phyloP scores from a whole-genome alignment of 2,888 invertebrate genomes.

The Mylabris sibirica region DNA sequence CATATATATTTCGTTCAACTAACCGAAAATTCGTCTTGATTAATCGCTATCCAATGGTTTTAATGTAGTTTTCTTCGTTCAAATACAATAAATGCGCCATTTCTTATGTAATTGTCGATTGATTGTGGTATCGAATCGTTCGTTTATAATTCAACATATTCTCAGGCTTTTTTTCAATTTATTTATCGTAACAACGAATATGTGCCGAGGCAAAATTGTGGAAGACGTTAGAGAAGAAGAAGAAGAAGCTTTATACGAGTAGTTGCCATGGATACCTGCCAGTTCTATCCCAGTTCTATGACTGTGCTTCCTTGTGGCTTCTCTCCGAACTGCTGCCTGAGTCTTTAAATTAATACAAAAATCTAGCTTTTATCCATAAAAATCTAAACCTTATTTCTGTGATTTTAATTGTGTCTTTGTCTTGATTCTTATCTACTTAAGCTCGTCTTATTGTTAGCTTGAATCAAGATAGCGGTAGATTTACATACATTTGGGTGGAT shows the following conservation, averaged over 20 bases:
- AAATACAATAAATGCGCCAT: constrained; percentile 27
- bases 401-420: no score
- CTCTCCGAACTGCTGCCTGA: constrained; percentile 23
- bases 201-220: constrained; percentile 37
- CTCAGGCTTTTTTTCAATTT: constrained; percentile 39
- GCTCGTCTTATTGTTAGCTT: no score
- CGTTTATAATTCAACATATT: constrained; percentile 36
- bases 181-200: constrained; percentile 42
- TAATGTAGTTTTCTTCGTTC: neutral
- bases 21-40: neutral
- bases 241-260: constrained; percentile 42
- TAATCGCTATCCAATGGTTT: neutral
- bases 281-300: constrained; percentile 33
- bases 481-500: no score
- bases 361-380: no score
- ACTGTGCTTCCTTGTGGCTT: constrained; percentile 40
- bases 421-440: no score
- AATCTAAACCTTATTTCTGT: no score
- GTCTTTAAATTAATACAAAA: no score
- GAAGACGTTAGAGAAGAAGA: no score
- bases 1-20: neutral
- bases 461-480: no score
- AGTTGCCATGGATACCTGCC: constrained; percentile 45
- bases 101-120: constrained; percentile 33
- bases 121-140: constrained; percentile 26